phyloP scores from a whole-genome alignment of 2,113 vertebrate genomes.

The Mus musculus region GRCm39 chr4:97728501-97729000 shows the following conservation, averaged over 20 bases:
- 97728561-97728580: slow-evolving; percentile 91
- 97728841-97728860: slow-evolving; percentile 83
- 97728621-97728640: slow-evolving; percentile 92
- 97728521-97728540: slow-evolving; percentile 85
- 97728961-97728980: slow-evolving; percentile 86
- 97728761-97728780: slow-evolving; percentile 87
- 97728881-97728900: slow-evolving; percentile 84
- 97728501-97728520: slow-evolving; percentile 84
- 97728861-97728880: slow-evolving; percentile 78
- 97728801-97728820: slow-evolving; percentile 77
- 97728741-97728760: slow-evolving; percentile 87
- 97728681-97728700: slow-evolving; percentile 89
- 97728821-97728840: slow-evolving; percentile 82
- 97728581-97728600: slow-evolving; percentile 90
- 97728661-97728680: slow-evolving; percentile 94
- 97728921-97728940: slow-evolving; percentile 84
- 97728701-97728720: slow-evolving; percentile 87
- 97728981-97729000: slow-evolving; percentile 86
- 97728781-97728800: slow-evolving; percentile 86
- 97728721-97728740: slow-evolving; percentile 90
- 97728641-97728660: slow-evolving; percentile 94
- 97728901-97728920: slow-evolving; percentile 86
- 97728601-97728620: slow-evolving; percentile 91
- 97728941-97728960: slow-evolving; percentile 85
- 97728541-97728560: slow-evolving; percentile 89